Conservation (phyloP, 1,140 invertebrate genomes). For the Ceratitis capitata region DNA sequence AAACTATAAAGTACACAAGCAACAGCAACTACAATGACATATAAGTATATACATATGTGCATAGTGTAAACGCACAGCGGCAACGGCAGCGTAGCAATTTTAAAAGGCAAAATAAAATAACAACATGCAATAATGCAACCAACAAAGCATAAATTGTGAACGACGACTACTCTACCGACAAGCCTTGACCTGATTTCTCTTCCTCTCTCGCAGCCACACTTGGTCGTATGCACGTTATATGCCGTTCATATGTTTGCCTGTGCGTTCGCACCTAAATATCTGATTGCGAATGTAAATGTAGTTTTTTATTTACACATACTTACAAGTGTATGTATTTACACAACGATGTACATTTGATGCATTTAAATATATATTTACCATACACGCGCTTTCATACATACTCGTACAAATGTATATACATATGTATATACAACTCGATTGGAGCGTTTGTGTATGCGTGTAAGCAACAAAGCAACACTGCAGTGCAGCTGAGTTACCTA, state of each 20-base stretch:
- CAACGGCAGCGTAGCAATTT: constrained; percentile 15
- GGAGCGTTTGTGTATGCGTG: neutral
- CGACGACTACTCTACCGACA: constrained; percentile 52
- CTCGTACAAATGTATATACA: neutral
- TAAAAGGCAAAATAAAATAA: constrained; percentile 50
- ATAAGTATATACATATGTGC: neutral
- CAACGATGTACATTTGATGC: neutral
- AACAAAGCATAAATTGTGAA: constrained; percentile 66
- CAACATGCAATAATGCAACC: constrained; percentile 64
- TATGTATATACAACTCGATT: neutral
- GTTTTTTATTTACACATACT: neutral
- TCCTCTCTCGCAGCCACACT: constrained; percentile 55
- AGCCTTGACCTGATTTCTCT: constrained; percentile 66
- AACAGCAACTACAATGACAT: neutral
- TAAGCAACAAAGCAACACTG: no score
- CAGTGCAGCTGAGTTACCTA: neutral
- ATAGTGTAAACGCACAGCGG: constrained; percentile 21
- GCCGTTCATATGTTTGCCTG: neutral
- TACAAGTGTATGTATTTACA: neutral
- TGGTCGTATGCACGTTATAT: constrained; percentile 21
- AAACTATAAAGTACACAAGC: no score
- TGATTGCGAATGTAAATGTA: neutral
- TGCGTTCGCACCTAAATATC: neutral
- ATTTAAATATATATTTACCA: neutral
- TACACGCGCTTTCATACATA: neutral